Base-by-base conservation (phyloP, 2,888 invertebrate species). In the Apomyelois bistriatella region DNA sequence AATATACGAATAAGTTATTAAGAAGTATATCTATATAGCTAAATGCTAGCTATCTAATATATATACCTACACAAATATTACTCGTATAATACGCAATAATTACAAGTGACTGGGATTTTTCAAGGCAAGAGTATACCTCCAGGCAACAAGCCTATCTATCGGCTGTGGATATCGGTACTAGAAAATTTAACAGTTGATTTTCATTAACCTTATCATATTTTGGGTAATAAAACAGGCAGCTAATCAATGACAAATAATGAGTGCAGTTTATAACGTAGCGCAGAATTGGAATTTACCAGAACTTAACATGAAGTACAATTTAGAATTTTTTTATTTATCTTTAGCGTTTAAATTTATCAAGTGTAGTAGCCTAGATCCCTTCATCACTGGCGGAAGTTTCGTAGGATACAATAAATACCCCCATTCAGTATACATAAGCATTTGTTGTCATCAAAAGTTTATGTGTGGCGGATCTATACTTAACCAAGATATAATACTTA, bases 391-490 rank as follows among this genome's bases (percentile, higher is more conserved):
- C 6, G 32, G 46, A 6, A 32, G n/a, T 9, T 46, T 35, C 9
- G 46, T 32, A 0, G 15, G 4, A 16, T 32, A 32, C 7, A 16
- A 16, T 10, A 15, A 46, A 32, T 46, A 46, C 10, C 46, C 46
- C 1, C 46, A 46, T 16, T 32, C 46, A 1, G 46, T 46, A 16
- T 35, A 32, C 6, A 3, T 46, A 16, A 4, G 9, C 13, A 16
- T 46, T 4, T 0, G 1, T 10, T 46, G 46, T 13, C 4, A 8
- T 10, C 5, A 10, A 9, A 32, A 6, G 5, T 9, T 15, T 4
- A 16, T 46, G 5, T 46, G 46, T 46, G 46, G 46, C 2, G 46
- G 46, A 1, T 46, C 46, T 46, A 16, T 46, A 10, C 16, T 46
- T 32, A 46, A 46, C 6, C 46, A 46, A 15, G 16, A 10, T 9